Conservation (phyloP, 2,888 invertebrate genomes). For the Cosmorhoe ocellata region DNA sequence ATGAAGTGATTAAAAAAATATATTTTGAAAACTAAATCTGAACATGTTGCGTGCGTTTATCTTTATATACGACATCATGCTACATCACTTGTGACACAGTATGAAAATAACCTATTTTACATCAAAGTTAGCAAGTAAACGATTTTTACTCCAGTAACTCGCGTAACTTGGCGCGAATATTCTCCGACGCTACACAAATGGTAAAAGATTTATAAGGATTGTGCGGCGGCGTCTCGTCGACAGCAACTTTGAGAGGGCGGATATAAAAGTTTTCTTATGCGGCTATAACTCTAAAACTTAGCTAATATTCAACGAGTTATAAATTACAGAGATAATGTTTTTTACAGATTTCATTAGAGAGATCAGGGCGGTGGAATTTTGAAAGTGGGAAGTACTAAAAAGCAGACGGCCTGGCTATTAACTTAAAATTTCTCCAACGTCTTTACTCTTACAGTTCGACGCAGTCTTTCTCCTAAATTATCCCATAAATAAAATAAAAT, state of each 20-base stretch:
- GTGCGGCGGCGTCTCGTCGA: conserved; percentile 42
- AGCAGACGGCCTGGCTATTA: conserved; percentile 21
- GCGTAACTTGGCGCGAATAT: conserved; percentile 47
- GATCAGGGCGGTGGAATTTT: conserved; percentile 37
- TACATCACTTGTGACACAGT: neutral
- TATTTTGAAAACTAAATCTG: neutral
- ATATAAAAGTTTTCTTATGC: conserved; percentile 44
- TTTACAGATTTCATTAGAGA: conserved; percentile 51
- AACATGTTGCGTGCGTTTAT: neutral
- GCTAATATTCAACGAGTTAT: conserved; percentile 62
- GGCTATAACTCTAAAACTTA: conserved; percentile 58
- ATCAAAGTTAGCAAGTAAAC: conserved; percentile 48
- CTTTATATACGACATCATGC: neutral
- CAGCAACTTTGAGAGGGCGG: conserved; percentile 50
- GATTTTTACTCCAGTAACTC: conserved; percentile 40
- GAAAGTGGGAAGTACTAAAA: conserved; percentile 20
- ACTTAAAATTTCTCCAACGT: conserved; percentile 10
- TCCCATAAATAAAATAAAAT: neutral
- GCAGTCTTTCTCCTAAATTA: neutral
- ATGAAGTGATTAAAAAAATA: too few relatives aligned
- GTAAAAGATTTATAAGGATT: conserved; percentile 62
- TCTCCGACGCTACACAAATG: conserved; percentile 50
- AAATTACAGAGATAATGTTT: conserved; percentile 58
- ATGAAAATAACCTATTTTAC: conserved; percentile 31
- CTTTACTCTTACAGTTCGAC: conserved; percentile 1